These are phyloP conservation scores for Gasterosteus aculeatus DNA, from an alignment of 2,113 vertebrate genomes.

Conservation along the genomic window DNA sequence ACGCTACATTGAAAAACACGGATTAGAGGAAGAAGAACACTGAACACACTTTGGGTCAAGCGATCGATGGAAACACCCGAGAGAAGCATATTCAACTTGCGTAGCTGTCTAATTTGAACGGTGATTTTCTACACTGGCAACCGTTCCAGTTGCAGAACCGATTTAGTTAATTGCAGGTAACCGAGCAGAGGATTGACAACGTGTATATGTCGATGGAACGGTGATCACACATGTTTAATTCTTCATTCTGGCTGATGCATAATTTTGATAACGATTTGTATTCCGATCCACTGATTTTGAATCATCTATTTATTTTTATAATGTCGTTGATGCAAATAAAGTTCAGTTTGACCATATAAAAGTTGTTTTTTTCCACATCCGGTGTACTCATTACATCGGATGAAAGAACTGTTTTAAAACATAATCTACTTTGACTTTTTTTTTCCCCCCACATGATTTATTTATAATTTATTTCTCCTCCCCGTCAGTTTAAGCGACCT, in stretches of 20 bases:
- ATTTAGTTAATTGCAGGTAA: constrained; percentile 53
- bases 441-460: no score
- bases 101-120: constrained; percentile 63
- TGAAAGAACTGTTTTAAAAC: no score
- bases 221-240: constrained; percentile 82
- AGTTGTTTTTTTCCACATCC: no score
- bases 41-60: constrained; percentile 69
- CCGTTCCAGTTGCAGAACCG: constrained; percentile 53
- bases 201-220: constrained; percentile 74
- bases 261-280: constrained; percentile 87
- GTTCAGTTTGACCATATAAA: constrained; percentile 70
- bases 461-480: no score
- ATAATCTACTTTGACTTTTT: no score
- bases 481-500: no score
- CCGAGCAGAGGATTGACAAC: constrained; percentile 57
- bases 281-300: constrained; percentile 81
- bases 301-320: constrained; percentile 86
- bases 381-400: no score
- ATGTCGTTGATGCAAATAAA: constrained; percentile 77
- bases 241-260: constrained; percentile 79
- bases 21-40: constrained; percentile 74
- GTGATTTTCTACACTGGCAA: constrained; percentile 73
- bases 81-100: constrained; percentile 61
- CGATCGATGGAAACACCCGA: constrained; percentile 48
- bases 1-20: constrained; percentile 83